Conservation (phyloP, 2,888 invertebrate species). For the Drosophila limbata region DNA sequence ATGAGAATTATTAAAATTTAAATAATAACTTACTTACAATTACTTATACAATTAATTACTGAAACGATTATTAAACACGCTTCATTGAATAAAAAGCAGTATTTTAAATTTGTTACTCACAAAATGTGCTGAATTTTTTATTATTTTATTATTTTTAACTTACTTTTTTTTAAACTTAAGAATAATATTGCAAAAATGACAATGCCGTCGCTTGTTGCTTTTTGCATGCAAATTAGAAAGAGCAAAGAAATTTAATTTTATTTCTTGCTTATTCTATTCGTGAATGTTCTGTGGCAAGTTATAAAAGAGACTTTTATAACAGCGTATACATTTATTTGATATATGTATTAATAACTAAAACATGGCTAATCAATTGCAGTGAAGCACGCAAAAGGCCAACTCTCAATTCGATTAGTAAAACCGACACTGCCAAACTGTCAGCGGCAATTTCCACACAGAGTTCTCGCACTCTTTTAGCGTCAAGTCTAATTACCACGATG, state of each 20-base stretch:
- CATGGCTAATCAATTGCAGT: constrained; percentile 55
- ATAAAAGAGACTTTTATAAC: constrained; percentile 8
- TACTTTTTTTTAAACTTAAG: background rate
- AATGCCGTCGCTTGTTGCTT: constrained; percentile 18
- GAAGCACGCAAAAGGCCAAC: constrained; percentile 56
- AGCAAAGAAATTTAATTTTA: constrained; percentile 41
- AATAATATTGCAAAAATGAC: background rate
- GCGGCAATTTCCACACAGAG: constrained; percentile 51
- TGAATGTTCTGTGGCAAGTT: constrained; percentile 26
- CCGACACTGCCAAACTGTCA: constrained; percentile 63
- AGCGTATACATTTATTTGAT: constrained; percentile 1
- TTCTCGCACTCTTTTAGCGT: constrained; percentile 36
- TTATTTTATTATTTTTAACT: background rate
- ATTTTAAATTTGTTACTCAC: too few relatives aligned
- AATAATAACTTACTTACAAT: too few relatives aligned
- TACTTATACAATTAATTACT: too few relatives aligned
- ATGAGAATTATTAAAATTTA: background rate
- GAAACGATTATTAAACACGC: background rate
- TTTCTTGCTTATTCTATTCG: constrained; percentile 18
- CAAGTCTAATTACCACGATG: constrained; percentile 46
- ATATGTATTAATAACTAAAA: constrained; percentile 35
- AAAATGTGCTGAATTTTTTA: too few relatives aligned
- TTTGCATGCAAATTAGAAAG: constrained; percentile 53
- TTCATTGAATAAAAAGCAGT: too few relatives aligned
- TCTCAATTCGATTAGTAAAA: constrained; percentile 71